Evolutionary conservation across 53 echinoderm and acorn worm genomes (phyloP), one percentile per base, ranked within the genome.

Genomic region (Antedon mediterranea): DNA sequence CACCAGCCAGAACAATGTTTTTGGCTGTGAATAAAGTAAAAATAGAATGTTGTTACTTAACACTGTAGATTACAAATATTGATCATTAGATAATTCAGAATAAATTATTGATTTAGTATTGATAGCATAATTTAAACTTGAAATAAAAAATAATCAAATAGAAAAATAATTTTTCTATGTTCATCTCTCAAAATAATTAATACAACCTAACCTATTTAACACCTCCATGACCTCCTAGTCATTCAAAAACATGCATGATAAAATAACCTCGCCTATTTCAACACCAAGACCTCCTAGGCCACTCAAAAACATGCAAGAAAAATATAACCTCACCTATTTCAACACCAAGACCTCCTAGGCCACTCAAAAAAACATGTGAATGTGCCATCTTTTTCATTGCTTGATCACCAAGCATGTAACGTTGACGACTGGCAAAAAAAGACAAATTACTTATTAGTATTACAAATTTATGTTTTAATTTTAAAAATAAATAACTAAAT

Each of bases 361-460:
- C 97, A 86, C 88, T 89, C 43, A 97, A 74, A 32, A 94, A 89
- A 6, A 97, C 97, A 86, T 84, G 92, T 71, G 97, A 97, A 23
- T 90, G 81, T 4, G 97, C 97, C 97, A 97, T 97, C 20, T 83
- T 86, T 77, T 92, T 92, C 97, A 97, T 97, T 33, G 97, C 97
- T 32, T 77, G 81, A 75, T 97, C 97, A 30, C 97, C 97, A 0
- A 97, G 81, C 3, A 97, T 92, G 89, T 97, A 97, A 33, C 97
- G 92, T 84, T 97, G 97, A 4, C 97, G 97, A 77, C 97, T 97
- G 77, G 0, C n/a, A n/a, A n/a, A n/a, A n/a, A n/a, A n/a, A n/a
- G n/a, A n/a, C n/a, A n/a, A n/a, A n/a, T n/a, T n/a, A n/a, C n/a
- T n/a, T n/a, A n/a, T n/a, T n/a, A n/a, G n/a, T n/a, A n/a, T n/a